Evolutionary conservation across 2,888 invertebrate species (phyloP).

Genomic region (Cremastobaeus sp.): DNA sequence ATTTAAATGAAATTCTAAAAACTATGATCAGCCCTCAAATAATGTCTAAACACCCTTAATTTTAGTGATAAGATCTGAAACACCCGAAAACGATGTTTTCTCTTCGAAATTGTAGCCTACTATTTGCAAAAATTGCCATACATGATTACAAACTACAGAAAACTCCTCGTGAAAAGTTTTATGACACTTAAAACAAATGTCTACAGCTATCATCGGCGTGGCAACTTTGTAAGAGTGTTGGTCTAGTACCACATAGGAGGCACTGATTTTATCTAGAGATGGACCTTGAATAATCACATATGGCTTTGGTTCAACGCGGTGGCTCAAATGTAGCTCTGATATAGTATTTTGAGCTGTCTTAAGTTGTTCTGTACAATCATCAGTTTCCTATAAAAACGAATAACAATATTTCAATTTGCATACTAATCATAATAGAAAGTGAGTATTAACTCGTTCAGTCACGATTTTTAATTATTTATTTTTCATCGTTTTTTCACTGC

Average conservation of each 20-base stretch:
- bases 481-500: too few species aligned
- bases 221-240: conserved; percentile 21
- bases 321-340: conserved; percentile 20
- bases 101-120: conserved; percentile 16
- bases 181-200: conserved; percentile 36
- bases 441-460: too few species aligned
- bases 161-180: conserved; percentile 30
- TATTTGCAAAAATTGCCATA: conserved; percentile 41
- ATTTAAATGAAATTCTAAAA: too few species aligned
- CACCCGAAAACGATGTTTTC: neutral
- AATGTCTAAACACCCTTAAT: too few species aligned
- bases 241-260: conserved; percentile 15
- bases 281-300: conserved; percentile 38
- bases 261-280: conserved; percentile 26
- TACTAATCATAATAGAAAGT: too few species aligned
- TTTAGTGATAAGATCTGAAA: neutral
- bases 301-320: conserved; percentile 27
- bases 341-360: too few species aligned
- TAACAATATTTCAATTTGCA: too few species aligned
- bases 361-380: too few species aligned
- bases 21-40: too few species aligned
- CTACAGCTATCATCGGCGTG: conserved; percentile 15
- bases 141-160: conserved; percentile 32
- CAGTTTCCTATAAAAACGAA: too few species aligned
- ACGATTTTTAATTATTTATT: too few species aligned